Conservation (phyloP, 1,140 invertebrate genomes). For the Oedothorax gibbosus region DNA sequence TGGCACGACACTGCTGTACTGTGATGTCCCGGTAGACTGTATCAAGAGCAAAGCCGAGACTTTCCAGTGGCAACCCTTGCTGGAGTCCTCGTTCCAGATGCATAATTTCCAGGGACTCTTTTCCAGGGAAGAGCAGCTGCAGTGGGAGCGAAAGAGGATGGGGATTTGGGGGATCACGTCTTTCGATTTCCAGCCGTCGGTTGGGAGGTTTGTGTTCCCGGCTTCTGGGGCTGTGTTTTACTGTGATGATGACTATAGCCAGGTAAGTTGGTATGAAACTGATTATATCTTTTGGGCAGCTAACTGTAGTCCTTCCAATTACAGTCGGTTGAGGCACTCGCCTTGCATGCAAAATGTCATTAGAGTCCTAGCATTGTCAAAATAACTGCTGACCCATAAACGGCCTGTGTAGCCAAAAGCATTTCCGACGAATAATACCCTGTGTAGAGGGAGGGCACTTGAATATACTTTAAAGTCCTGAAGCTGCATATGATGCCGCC, state of each 20-base stretch:
- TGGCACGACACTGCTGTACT: slow-evolving; percentile 88
- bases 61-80: slow-evolving; percentile 75
- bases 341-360: too few species aligned
- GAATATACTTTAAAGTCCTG: too few species aligned
- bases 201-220: slow-evolving; percentile 90
- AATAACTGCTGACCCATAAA: too few species aligned
- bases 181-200: slow-evolving; percentile 85
- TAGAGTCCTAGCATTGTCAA: too few species aligned
- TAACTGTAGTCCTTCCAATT: too few species aligned
- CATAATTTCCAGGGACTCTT: slow-evolving; percentile 72
- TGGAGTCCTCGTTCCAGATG: slow-evolving; percentile 80
- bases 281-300: too few species aligned
- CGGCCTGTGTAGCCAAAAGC: too few species aligned
- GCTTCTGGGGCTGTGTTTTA: slow-evolving; percentile 86
- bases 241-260: slow-evolving; percentile 75
- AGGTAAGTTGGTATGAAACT: slow-evolving; percentile 39
- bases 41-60: slow-evolving; percentile 16
- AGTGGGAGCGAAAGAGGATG: slow-evolving; percentile 90
- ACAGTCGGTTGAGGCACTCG: too few species aligned
- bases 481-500: too few species aligned
- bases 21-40: slow-evolving; percentile 77
- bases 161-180: slow-evolving; percentile 94
- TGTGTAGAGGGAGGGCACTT: too few species aligned
- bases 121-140: slow-evolving; percentile 87
- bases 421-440: too few species aligned